These are phyloP conservation scores for Abramis brama DNA, from an alignment of 2,113 vertebrate species.

Conservation along the genomic window DNA sequence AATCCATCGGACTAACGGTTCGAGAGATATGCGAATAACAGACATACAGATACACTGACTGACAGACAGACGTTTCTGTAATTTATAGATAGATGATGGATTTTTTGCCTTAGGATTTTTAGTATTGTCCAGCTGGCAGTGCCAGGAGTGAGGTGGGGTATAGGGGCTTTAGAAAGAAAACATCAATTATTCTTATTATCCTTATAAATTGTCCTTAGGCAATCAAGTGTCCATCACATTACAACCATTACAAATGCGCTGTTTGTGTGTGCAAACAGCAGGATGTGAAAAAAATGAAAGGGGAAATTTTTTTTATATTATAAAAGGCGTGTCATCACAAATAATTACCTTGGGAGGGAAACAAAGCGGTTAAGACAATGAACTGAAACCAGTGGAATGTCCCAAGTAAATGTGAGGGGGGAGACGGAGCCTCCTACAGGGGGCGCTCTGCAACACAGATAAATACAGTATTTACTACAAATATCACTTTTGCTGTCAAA, in stretches of 20 bases:
- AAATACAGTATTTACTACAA: neutral
- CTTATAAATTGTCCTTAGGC: neutral
- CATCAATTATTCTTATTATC: neutral
- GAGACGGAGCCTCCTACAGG: neutral
- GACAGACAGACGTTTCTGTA: no score
- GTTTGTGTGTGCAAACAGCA: neutral
- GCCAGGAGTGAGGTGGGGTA: neutral
- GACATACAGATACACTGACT: no score
- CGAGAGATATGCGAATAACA: no score
- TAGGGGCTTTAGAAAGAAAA: neutral
- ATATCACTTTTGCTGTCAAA: no score
- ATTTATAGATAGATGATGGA: no score
- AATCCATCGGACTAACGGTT: no score
- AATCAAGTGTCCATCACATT: neutral
- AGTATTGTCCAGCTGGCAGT: no score
- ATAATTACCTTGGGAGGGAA: neutral
- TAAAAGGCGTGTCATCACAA: neutral
- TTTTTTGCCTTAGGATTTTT: no score
- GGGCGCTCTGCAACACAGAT: neutral
- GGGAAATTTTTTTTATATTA: slow-evolving; percentile 56
- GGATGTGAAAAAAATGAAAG: slow-evolving; percentile 66
- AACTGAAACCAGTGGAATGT: slow-evolving; percentile 26
- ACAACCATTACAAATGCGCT: neutral
- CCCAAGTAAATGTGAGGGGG: neutral
- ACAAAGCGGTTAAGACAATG: neutral